A percentile compares a stretch with the other conserved stretches of the same genome.
Conservation (phyloP, 2,113 vertebrate species). For the Rostratula benghalensis region DNA sequence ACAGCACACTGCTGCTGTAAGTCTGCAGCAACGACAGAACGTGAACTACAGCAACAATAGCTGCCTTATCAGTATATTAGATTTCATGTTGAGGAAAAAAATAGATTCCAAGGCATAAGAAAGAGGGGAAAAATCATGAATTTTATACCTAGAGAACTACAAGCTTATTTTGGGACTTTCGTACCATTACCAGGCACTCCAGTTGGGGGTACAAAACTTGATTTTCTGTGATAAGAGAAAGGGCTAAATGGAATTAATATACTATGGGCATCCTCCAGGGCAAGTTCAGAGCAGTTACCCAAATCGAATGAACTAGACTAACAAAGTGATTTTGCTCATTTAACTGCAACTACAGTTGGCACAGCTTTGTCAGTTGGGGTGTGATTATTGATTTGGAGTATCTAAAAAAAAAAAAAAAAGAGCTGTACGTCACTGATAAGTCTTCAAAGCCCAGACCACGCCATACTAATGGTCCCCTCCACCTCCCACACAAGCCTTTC, state of each 20-base stretch:
- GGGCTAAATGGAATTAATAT: background rate
- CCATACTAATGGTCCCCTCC: background rate
- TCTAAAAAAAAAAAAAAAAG: conserved; percentile 11
- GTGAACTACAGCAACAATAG: background rate
- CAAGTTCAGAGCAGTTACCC: background rate
- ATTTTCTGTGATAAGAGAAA: background rate
- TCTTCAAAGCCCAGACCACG: background rate
- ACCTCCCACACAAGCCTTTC: background rate
- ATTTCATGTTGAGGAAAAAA: background rate
- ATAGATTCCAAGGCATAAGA: background rate
- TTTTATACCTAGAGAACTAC: background rate
- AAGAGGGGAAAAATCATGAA: rapidly evolving
- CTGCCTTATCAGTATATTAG: background rate
- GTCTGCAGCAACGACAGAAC: background rate
- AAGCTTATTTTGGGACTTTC: background rate
- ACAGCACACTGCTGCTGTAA: background rate
- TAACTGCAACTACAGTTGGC: background rate
- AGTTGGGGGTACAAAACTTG: background rate
- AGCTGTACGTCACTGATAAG: background rate
- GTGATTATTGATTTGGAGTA: background rate
- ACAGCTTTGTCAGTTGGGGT: background rate
- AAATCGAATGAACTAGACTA: background rate
- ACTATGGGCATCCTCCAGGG: background rate
- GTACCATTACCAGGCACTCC: background rate
- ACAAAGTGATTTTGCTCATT: background rate